These are phyloP conservation scores for Tipula helvola DNA, from an alignment of 2,888 invertebrate genomes.

Conservation along the genomic window DNA sequence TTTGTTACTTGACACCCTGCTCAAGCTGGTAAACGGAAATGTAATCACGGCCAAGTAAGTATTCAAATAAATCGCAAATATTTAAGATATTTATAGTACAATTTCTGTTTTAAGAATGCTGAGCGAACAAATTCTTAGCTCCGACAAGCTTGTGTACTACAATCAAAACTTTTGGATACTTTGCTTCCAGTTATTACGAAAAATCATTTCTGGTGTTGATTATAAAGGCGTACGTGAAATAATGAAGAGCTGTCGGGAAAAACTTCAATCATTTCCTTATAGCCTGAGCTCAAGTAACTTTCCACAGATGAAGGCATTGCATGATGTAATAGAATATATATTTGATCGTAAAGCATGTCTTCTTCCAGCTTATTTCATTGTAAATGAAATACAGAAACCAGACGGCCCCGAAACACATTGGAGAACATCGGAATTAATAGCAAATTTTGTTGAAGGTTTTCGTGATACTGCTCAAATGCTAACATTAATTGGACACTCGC, in stretches of 20 bases:
- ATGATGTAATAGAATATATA: constrained; percentile 74
- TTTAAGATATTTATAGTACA: neutral
- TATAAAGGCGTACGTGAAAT: constrained; percentile 91
- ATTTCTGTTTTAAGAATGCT: constrained; percentile 46
- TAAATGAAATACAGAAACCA: constrained; percentile 84
- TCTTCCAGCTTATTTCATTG: constrained; percentile 87
- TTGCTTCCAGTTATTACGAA: constrained; percentile 70
- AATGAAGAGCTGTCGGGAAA: constrained; percentile 86
- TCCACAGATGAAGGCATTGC: constrained; percentile 68
- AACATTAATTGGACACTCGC: constrained; percentile 77
- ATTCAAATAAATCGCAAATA: neutral
- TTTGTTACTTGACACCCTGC: constrained; percentile 60
- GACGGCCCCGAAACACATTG: constrained; percentile 52
- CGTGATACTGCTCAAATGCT: constrained; percentile 92
- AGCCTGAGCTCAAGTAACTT: constrained; percentile 66
- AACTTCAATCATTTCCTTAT: constrained; percentile 68
- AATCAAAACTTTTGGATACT: constrained; percentile 84
- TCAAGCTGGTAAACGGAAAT: constrained; percentile 59
- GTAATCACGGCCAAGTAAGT: constrained; percentile 60
- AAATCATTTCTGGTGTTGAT: constrained; percentile 81
- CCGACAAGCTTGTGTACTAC: constrained; percentile 68
- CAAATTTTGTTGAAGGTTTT: constrained; percentile 86
- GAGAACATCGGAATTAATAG: constrained; percentile 76
- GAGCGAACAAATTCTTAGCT: constrained; percentile 74
- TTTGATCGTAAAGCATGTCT: constrained; percentile 87